Conservation (phyloP, 2,113 vertebrate genomes). For the Sebastes schlegelii region DNA sequence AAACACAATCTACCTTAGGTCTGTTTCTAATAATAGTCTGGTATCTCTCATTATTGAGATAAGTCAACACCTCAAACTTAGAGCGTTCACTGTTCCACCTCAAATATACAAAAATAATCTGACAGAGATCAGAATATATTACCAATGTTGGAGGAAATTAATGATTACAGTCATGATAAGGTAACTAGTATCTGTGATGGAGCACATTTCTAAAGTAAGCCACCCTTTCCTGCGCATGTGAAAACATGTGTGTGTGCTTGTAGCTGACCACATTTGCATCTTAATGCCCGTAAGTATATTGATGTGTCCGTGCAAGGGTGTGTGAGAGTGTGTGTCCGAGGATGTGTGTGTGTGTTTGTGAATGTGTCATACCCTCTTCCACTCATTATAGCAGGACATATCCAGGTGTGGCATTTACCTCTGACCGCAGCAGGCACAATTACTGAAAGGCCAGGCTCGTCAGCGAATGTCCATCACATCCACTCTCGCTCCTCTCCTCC, state of each 20-base stretch:
- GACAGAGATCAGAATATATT: constrained; percentile 52
- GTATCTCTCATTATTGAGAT: constrained; percentile 39
- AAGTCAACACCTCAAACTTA: constrained; percentile 46
- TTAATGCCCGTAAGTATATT: constrained; percentile 21
- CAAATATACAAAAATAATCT: constrained; percentile 43
- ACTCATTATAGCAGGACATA: constrained; percentile 75
- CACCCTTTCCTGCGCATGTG: background rate
- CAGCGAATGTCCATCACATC: constrained; percentile 71
- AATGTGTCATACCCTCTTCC: constrained; percentile 46
- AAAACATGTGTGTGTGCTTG: constrained; percentile 29
- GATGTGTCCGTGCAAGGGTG: background rate
- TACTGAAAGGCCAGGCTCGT: constrained; percentile 80
- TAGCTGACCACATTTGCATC: constrained; percentile 47
- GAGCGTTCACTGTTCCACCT: constrained; percentile 26
- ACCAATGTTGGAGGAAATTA: constrained; percentile 61
- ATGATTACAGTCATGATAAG: constrained; percentile 58
- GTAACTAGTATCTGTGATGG: constrained; percentile 20
- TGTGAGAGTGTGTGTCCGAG: constrained; percentile 24
- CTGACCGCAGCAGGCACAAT: constrained; percentile 73
- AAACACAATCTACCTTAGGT: background rate
- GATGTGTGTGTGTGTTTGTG: constrained; percentile 38
- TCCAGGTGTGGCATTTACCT: constrained; percentile 80
- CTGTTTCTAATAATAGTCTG: constrained; percentile 28
- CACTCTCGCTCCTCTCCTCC: constrained; percentile 19
- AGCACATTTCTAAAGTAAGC: constrained; percentile 35